Evolutionary conservation across 37 sponge, comb jelly and placozoan genomes (phyloP).

Genomic region (Ianthella basta): DNA sequence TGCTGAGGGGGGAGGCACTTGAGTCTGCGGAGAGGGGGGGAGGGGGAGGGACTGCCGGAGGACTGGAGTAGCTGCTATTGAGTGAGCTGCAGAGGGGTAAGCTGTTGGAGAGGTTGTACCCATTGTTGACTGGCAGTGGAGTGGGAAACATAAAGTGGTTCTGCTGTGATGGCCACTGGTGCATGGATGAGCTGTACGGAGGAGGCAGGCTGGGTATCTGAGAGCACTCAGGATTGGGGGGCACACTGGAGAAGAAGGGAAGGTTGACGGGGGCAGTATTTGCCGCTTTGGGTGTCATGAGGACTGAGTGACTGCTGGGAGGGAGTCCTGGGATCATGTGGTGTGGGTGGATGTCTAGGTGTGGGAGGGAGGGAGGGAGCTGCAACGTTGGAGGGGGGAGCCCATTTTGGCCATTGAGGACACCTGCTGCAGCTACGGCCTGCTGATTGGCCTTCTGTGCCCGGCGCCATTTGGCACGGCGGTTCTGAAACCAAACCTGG

Average conservation of each 20-base stretch:
- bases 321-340: slow-evolving; percentile 49
- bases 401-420: slow-evolving; percentile 65
- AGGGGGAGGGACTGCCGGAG: slow-evolving; percentile 17
- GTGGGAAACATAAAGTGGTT: slow-evolving; percentile 82
- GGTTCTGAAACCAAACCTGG: slow-evolving; percentile 84
- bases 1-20: slow-evolving; percentile 19
- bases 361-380: slow-evolving; percentile 43
- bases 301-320: slow-evolving; percentile 69
- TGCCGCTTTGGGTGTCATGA: slow-evolving; percentile 88
- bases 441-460: slow-evolving; percentile 86
- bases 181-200: slow-evolving; percentile 24
- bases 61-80: slow-evolving; percentile 19
- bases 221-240: slow-evolving; percentile 7
- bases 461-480: slow-evolving; percentile 75
- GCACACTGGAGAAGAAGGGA: slow-evolving; percentile 70
- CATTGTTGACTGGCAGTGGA: slow-evolving; percentile 36
- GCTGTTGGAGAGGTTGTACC: slow-evolving; percentile 5
- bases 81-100: slow-evolving; percentile 5
- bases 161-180: slow-evolving; percentile 62
- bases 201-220: slow-evolving; percentile 37
- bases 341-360: slow-evolving; percentile 45
- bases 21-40: slow-evolving; percentile 18
- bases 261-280: slow-evolving; percentile 52
- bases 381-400: slow-evolving; percentile 35
- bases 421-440: slow-evolving; percentile 70